Evolutionary conservation across 2,113 vertebrate species (phyloP).

Genomic region (Colistium nudipinnis): DNA sequence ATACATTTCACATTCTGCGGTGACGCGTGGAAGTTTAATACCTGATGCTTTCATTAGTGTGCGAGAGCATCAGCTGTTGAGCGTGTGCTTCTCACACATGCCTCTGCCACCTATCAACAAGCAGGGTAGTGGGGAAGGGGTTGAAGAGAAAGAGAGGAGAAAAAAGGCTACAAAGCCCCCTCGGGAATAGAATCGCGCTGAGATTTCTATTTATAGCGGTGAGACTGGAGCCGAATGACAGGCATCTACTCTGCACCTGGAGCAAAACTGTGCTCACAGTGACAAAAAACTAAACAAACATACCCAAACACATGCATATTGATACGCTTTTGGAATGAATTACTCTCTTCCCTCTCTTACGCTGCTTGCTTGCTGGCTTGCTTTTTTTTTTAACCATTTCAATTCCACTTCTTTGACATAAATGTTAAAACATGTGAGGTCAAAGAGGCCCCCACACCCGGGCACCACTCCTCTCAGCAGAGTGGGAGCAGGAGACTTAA

Average conservation of each 20-base stretch:
- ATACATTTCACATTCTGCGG: too few relatives aligned
- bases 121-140: constrained; percentile 24
- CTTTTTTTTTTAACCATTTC: too few relatives aligned
- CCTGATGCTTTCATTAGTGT: too few relatives aligned
- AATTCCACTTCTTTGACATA: neutral
- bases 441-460: neutral
- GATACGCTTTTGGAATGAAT: constrained; percentile 37
- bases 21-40: too few relatives aligned
- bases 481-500: neutral
- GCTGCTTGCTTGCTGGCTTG: too few relatives aligned
- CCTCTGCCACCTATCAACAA: too few relatives aligned
- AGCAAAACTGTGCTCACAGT: constrained; percentile 42
- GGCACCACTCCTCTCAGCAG: constrained; percentile 2
- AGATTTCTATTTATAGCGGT: constrained; percentile 77
- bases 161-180: constrained; percentile 59
- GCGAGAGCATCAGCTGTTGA: too few relatives aligned
- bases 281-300: constrained; percentile 63
- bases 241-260: constrained; percentile 59
- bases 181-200: constrained; percentile 57
- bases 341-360: constrained; percentile 5
- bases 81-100: too few relatives aligned
- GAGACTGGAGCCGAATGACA: constrained; percentile 70
- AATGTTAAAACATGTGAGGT: constrained; percentile 7
- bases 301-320: constrained; percentile 39
- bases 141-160: constrained; percentile 19